Evolutionary conservation across 2,888 invertebrate species (phyloP).

Genomic region (Coenonympha glycerion): DNA sequence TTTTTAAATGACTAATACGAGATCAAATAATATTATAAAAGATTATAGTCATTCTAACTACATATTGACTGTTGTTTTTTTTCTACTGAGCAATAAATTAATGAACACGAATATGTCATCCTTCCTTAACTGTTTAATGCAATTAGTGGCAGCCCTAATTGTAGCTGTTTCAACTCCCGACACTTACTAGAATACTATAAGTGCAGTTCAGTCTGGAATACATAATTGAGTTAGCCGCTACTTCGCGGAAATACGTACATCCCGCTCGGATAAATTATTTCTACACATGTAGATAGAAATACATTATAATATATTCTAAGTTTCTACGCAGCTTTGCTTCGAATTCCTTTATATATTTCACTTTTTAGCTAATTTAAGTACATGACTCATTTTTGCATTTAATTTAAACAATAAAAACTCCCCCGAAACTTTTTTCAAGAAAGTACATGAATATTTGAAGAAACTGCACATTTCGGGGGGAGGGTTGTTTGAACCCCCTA

Average conservation of each 20-base stretch:
- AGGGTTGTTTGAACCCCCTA: too few relatives aligned
- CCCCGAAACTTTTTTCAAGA: too few relatives aligned
- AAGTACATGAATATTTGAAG: too few relatives aligned
- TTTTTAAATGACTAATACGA: too few relatives aligned
- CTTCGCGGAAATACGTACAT: slow-evolving; percentile 25
- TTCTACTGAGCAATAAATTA: background rate
- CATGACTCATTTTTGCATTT: too few relatives aligned
- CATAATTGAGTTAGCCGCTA: slow-evolving; percentile 27
- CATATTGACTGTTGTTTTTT: too few relatives aligned
- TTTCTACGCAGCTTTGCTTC: background rate
- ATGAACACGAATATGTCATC: too few relatives aligned
- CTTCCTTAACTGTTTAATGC: background rate
- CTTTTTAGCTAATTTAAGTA: too few relatives aligned
- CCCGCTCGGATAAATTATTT: slow-evolving; percentile 6
- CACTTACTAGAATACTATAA: slow-evolving; percentile 27
- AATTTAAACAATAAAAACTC: too few relatives aligned
- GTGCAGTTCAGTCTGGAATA: slow-evolving; percentile 26
- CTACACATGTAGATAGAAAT: background rate
- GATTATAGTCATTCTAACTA: too few relatives aligned
- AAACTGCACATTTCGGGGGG: too few relatives aligned
- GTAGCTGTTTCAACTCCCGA: slow-evolving; percentile 23
- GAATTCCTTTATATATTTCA: too few relatives aligned
- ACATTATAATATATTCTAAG: background rate
- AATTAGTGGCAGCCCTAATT: slow-evolving; percentile 15
- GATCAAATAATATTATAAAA: background rate